phyloP scores from a whole-genome alignment of 2,888 invertebrate species.

The Thymelicus acteon region DNA sequence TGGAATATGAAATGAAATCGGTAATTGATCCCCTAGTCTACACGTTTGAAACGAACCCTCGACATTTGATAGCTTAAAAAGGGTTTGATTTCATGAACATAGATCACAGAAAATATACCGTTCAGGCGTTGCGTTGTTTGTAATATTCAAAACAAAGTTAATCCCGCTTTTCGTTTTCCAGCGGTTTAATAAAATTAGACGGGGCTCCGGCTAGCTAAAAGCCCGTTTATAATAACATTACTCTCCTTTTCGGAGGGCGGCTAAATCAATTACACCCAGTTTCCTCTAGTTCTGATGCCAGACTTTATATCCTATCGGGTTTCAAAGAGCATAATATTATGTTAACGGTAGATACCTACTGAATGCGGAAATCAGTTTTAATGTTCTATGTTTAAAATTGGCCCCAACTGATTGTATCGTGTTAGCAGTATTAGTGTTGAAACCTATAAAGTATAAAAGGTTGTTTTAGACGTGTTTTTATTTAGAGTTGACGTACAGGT shows the following conservation, averaged over 20 bases:
- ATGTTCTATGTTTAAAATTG: background rate
- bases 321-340: constrained; percentile 47
- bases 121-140: constrained; percentile 34
- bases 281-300: constrained; percentile 46
- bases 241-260: constrained; percentile 51
- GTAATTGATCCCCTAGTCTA: background rate
- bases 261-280: constrained; percentile 51
- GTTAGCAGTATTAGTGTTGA: background rate
- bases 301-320: constrained; percentile 47
- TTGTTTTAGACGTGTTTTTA: too few species aligned
- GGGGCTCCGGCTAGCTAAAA: constrained; percentile 50
- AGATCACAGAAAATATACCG: constrained; percentile 23
- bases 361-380: background rate
- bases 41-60: constrained; percentile 1
- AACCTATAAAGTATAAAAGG: too few species aligned
- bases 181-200: constrained; percentile 50
- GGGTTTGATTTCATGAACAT: constrained; percentile 15
- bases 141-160: constrained; percentile 45
- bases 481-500: too few species aligned
- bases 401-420: background rate
- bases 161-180: constrained; percentile 47
- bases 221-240: constrained; percentile 54
- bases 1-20: background rate
- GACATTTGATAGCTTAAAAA: constrained; percentile 19
- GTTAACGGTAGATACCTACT: constrained; percentile 18